A percentile compares a stretch with the other conserved stretches of the same genome.
Evolutionary conservation across 2,113 vertebrate species (phyloP).

Genomic region (Myodes glareolus): DNA sequence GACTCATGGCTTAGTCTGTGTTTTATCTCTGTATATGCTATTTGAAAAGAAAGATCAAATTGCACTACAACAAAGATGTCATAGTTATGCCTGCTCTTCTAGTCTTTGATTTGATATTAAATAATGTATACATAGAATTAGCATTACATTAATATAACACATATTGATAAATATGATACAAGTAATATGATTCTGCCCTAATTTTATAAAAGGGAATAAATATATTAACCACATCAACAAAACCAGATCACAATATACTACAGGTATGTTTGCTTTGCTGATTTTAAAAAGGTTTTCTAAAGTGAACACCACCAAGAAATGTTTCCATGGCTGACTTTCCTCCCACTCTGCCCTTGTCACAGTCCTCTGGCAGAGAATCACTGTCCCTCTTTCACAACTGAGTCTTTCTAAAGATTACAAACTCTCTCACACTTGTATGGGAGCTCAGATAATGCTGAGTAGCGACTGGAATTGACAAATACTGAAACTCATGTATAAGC

Average conservation of each 20-base stretch:
- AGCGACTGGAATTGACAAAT: neutral
- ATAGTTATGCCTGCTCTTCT: too few species aligned
- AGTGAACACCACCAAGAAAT: neutral
- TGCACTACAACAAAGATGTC: too few species aligned
- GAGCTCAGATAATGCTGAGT: neutral
- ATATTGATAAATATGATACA: too few species aligned
- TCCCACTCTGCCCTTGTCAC: neutral
- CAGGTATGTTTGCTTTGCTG: neutral
- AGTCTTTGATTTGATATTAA: too few species aligned
- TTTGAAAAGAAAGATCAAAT: too few species aligned
- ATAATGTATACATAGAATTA: too few species aligned
- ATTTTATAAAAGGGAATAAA: too few species aligned
- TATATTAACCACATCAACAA: too few species aligned
- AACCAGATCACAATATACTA: neutral
- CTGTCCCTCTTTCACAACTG: neutral
- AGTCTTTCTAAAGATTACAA: neutral
- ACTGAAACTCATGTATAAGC: neutral
- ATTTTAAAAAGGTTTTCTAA: neutral
- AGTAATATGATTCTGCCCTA: too few species aligned
- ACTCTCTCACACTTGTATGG: neutral
- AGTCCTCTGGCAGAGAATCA: neutral
- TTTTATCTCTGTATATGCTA: too few species aligned
- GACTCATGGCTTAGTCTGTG: too few species aligned
- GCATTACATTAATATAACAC: too few species aligned
- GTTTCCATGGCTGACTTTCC: neutral